phyloP scores from a whole-genome alignment of 2,797 vertebrate species.

The Bradypodion ventrale region DNA sequence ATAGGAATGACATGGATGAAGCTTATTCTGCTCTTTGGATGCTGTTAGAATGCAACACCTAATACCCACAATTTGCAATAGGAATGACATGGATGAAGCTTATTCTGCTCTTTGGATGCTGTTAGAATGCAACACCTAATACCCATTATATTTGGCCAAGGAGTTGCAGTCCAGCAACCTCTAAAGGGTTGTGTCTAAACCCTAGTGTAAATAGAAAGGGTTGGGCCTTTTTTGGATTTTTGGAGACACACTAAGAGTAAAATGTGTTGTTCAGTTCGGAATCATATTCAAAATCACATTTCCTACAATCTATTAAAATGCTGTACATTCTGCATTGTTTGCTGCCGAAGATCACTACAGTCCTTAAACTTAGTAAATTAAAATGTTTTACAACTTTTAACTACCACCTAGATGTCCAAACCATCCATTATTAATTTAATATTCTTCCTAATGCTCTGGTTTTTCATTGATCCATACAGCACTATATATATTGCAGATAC shows the following conservation, averaged over 20 bases:
- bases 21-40: neutral
- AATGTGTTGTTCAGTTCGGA: neutral
- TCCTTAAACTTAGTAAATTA: conserved; percentile 34
- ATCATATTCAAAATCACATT: neutral
- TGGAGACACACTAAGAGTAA: neutral
- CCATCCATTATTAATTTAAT: conserved; percentile 33
- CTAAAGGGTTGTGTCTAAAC: neutral
- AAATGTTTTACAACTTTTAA: conserved; percentile 19
- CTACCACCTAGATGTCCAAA: conserved; percentile 13
- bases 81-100: neutral
- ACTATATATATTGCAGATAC: conserved; percentile 27
- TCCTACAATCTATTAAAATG: conserved; percentile 15
- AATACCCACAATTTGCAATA: too few relatives aligned
- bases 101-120: neutral
- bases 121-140: neutral
- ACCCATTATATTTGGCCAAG: neutral
- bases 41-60: neutral
- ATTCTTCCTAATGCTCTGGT: conserved; percentile 17
- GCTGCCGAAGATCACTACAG: neutral
- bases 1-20: neutral
- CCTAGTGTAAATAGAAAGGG: neutral
- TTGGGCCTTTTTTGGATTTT: neutral
- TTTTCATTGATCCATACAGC: conserved; percentile 32
- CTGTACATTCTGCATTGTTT: conserved; percentile 13
- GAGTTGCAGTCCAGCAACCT: neutral